Base-by-base conservation (phyloP, 2,888 invertebrate genomes). In the Philonicus albiceps region DNA sequence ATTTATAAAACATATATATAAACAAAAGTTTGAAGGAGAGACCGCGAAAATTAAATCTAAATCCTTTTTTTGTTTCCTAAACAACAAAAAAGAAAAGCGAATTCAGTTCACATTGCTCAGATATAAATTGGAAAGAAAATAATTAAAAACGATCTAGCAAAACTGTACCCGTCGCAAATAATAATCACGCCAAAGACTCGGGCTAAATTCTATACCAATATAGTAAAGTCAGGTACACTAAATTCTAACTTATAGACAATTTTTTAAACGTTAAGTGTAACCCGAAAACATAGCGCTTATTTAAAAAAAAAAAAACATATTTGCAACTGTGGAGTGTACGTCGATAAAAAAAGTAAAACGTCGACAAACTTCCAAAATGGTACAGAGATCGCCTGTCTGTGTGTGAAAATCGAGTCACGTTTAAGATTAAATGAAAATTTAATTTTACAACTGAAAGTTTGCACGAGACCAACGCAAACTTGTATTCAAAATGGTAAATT, bases 1-100 rank as follows among this genome's bases (percentile, higher is more conserved):
- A 76, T 76, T 76, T 76, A 76, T 76, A 76, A 76, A 76, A 76
- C 76, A 76, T 76, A 76, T 53, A 53, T 55, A 64, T 76, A 76
- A 37, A 76, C 76, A 76, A 5, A 76, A 76, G 40, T 76, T 8
- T 40, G 34, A 76, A 76, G 34, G 37, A 73, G 31, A 34, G 6
- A 34, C 37, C 22, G 34, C 19, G 76, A 40, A 0, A 76, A 27
- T 76, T 76, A 76, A 76, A 76, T 40, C 76, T 76, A 76, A 76
- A 22, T 22, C 8, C 7, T n/a, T 43, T 76, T 49, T 49, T 37
- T 43, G 22, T 22, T 75, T 76, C 37, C 16, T 19, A 76, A 11
- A 7, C 75, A 76, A n/a, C n/a, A n/a, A n/a, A n/a, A n/a, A n/a
- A n/a, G n/a, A n/a, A n/a, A 75, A 76, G 43, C 40, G 27, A 27